These are phyloP conservation scores for Aradophagus sp. DNA, from an alignment of 1,140 invertebrate genomes.

Conservation along the genomic window DNA sequence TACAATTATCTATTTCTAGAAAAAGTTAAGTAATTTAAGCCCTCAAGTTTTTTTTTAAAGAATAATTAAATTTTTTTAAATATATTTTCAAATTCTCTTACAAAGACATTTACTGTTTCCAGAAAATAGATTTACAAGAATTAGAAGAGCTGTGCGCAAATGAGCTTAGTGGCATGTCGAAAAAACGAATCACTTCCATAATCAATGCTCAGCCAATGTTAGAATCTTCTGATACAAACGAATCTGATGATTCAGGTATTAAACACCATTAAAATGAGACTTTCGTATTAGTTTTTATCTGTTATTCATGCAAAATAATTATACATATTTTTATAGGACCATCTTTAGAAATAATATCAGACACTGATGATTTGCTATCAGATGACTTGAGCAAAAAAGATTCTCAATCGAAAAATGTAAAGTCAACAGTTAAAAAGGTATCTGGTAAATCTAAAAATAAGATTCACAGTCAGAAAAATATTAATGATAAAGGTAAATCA, in stretches of 20 bases:
- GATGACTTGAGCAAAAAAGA: constrained; percentile 62
- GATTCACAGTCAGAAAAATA: constrained; percentile 13
- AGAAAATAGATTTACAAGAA: constrained; percentile 69
- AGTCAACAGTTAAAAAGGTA: constrained; percentile 51
- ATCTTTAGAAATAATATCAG: constrained; percentile 73
- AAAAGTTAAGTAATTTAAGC: too few species aligned
- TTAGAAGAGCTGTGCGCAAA: constrained; percentile 70
- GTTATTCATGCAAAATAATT: neutral
- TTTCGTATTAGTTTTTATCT: too few species aligned
- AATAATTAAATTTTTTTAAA: constrained; percentile 6
- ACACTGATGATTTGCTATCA: constrained; percentile 70
- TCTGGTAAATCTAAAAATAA: constrained; percentile 25
- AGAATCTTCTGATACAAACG: constrained; percentile 70
- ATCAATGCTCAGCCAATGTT: constrained; percentile 69
- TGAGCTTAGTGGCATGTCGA: constrained; percentile 73
- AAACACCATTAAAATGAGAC: constrained; percentile 3
- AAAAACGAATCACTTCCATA: constrained; percentile 65
- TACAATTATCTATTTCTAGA: too few species aligned
- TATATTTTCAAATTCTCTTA: too few species aligned
- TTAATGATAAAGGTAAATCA: constrained; percentile 50
- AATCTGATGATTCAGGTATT: constrained; percentile 69
- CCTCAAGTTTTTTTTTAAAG: too few species aligned
- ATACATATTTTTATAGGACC: constrained; percentile 60
- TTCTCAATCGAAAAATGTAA: constrained; percentile 43
- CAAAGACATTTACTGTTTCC: too few species aligned